Conservation (phyloP, 2,113 vertebrate species). For the Tachysurus vachellii region DNA sequence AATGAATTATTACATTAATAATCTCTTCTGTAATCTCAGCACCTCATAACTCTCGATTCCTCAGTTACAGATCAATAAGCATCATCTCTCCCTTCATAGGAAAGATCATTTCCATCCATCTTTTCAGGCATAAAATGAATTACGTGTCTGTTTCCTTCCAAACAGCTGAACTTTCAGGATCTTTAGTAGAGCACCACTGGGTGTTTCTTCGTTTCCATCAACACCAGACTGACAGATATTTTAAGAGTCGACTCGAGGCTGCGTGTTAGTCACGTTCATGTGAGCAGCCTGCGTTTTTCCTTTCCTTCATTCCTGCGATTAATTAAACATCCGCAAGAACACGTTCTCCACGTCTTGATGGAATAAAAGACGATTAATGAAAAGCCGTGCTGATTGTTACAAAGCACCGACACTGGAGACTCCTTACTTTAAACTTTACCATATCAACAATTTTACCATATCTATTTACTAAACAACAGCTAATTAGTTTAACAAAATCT, state of each 20-base stretch:
- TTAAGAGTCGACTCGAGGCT: too few species aligned
- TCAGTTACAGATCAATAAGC: too few species aligned
- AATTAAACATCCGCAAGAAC: not conserved
- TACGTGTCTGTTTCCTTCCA: not conserved
- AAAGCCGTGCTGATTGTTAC: not conserved
- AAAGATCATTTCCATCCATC: too few species aligned
- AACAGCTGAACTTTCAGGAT: not conserved
- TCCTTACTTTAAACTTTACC: not conserved
- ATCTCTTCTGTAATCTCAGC: not conserved
- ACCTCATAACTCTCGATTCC: not conserved
- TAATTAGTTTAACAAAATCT: not conserved
- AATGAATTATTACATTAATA: not conserved
- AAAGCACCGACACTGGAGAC: not conserved
- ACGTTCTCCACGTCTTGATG: too few species aligned
- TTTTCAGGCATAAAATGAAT: not conserved
- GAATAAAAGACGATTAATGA: not conserved
- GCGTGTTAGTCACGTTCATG: not conserved
- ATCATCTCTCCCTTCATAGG: not conserved
- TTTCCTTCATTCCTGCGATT: not conserved
- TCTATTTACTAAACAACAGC: not conserved
- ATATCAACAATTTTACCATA: not conserved
- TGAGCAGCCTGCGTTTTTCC: not conserved
- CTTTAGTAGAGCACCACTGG: not conserved
- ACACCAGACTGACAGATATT: not conserved
- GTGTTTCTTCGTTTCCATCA: not conserved